These are phyloP conservation scores for Trachythela sp. DNA, from an alignment of 64 coral and sea anemone genomes.

Conservation along the genomic window DNA sequence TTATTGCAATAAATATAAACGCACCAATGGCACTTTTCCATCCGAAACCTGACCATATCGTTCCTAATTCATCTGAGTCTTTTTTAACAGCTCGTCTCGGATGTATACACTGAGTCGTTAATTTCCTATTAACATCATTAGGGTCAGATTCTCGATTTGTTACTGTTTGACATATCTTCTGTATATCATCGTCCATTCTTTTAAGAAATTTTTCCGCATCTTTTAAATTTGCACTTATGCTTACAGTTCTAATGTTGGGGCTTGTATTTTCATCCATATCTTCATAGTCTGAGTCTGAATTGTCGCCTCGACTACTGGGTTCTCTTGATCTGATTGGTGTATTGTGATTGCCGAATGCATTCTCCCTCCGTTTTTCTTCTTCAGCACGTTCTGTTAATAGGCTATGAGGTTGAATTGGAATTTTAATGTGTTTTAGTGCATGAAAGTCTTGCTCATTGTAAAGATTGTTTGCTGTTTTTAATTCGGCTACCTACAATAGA, in stretches of 20 bases:
- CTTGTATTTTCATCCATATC: background rate
- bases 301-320: background rate
- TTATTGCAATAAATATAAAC: slow-evolving; percentile 4
- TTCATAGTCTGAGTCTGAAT: slow-evolving; percentile 5
- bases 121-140: background rate
- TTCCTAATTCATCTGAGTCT: background rate
- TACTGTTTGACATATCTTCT: background rate
- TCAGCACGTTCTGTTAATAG: background rate
- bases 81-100: background rate
- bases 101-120: slow-evolving; percentile 1
- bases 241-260: background rate
- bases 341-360: background rate
- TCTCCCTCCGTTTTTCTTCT: background rate
- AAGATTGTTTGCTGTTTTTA: slow-evolving; percentile 5
- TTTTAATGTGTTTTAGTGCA: slow-evolving; percentile 16
- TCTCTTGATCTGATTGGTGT: background rate
- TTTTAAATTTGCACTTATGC: background rate
- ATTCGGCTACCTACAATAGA: background rate
- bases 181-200: slow-evolving; percentile 14
- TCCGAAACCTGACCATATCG: background rate
- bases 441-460: slow-evolving; percentile 24
- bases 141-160: background rate
- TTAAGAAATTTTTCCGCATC: background rate
- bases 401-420: slow-evolving; percentile 11
- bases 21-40: background rate